Evolutionary conservation across 1,140 invertebrate genomes (phyloP), one percentile per base, ranked within the genome.

Genomic region (Chironomus striatipennis): DNA sequence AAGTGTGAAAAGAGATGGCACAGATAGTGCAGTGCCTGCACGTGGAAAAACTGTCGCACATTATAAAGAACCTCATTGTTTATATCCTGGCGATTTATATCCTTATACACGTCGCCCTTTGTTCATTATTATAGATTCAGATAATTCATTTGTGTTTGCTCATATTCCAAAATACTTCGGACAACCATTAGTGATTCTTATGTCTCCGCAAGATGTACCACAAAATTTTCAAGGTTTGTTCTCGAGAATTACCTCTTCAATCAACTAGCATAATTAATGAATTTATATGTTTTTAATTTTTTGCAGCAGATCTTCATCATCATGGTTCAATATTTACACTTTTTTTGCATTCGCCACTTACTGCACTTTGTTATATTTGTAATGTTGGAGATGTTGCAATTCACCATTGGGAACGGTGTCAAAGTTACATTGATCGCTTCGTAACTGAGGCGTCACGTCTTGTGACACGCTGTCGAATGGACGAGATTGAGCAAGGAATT

Each of bases 141-240:
- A 98, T 83, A 98, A 97, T 84, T 96, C 94, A 80, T 94, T 92
- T 83, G 92, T 94, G 75, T 98, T 98, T 85, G 91, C 94, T 85
- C 90, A 95, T 81, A 92, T 98, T 80, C 93, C 95, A 24, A 90
- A 91, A 67, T 91, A 95, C 80, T 98, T 98, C 85, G 95, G 94
- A 15, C 95, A 97, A 81, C 96, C 96, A n/a, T 84, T 98, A 75
- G 90, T 98, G 74, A 91, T 96, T 75, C 87, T 98, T 2, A 94
- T 98, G 91, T 98, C 96, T 74, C 94, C 96, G 8, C 90, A 95
- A 83, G 92, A 96, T 81, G 88, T 93, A 76, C 96, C 96, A 74
- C 84, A 90, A 75, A 88, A 88, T 43, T 91, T 96, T 81, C 90
- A 92, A 85, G 90, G 92, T 93, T 85, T 80, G 57, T 75, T 73